phyloP scores from a whole-genome alignment of 2,113 vertebrate species.

The Amblyornis subalaris region DNA sequence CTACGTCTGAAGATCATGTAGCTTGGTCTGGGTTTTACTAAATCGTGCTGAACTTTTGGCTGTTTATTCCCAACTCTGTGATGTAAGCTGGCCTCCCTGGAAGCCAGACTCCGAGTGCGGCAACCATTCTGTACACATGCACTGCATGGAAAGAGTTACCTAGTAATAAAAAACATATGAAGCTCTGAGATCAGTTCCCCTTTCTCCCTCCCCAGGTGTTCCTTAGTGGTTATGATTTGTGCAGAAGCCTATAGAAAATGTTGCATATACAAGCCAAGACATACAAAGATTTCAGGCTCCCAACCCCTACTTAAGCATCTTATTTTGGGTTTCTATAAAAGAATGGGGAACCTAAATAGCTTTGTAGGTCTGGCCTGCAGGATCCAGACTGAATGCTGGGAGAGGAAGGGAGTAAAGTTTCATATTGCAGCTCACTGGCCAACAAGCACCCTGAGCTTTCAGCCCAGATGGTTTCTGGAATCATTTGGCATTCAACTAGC shows the following conservation, averaged over 20 bases:
- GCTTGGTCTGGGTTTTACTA: slow-evolving; percentile 39
- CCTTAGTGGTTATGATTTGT: slow-evolving; percentile 37
- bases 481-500: not conserved
- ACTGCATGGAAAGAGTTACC: slow-evolving; percentile 54
- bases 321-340: not conserved
- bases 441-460: slow-evolving; percentile 1
- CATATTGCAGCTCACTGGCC: not conserved
- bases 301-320: not conserved
- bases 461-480: slow-evolving; percentile 4
- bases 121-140: not conserved
- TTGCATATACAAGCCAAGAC: slow-evolving; percentile 12
- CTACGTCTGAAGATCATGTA: slow-evolving; percentile 43
- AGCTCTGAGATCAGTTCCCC: slow-evolving; percentile 46
- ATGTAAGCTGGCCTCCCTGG: slow-evolving; percentile 54
- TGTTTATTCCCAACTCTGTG: slow-evolving; percentile 49
- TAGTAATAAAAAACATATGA: slow-evolving; percentile 56
- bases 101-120: not conserved
- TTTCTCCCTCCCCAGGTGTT: slow-evolving; percentile 43
- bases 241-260: slow-evolving; percentile 48
- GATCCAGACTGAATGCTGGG: not conserved
- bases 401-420: not conserved
- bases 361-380: not conserved
- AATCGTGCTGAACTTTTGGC: slow-evolving; percentile 40
- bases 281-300: slow-evolving; percentile 39
- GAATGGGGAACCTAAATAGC: not conserved